phyloP scores from a whole-genome alignment of 2,888 invertebrate genomes.

The Drosophila rellima region DNA sequence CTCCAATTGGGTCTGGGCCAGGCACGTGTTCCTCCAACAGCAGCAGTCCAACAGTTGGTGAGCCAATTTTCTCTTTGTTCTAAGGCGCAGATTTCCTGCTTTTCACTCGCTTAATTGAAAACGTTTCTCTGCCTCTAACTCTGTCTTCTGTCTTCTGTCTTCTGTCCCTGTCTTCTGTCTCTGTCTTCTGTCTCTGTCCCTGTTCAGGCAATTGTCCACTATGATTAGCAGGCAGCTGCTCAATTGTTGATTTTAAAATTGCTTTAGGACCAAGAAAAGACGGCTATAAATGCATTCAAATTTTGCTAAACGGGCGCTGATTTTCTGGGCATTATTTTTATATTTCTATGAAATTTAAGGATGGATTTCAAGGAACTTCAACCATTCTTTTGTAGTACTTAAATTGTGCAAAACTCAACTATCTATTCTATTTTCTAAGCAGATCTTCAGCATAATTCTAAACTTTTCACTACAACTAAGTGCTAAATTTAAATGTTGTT shows the following conservation, averaged over 20 bases:
- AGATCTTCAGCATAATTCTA: background rate
- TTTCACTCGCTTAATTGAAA: constrained; percentile 68
- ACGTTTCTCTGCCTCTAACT: constrained; percentile 6
- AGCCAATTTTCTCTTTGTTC: constrained; percentile 59
- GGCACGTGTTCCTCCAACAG: constrained; percentile 24
- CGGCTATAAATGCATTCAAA: constrained; percentile 1
- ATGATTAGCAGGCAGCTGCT: constrained; percentile 48
- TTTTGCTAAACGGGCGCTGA: background rate
- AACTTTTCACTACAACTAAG: background rate
- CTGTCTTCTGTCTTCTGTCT: background rate
- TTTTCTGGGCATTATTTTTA: background rate
- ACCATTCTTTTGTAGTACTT: no score
- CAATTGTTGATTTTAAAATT: constrained; percentile 30
- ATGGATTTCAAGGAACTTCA: background rate
- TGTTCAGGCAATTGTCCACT: constrained; percentile 39
- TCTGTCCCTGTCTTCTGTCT: background rate
- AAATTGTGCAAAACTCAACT: background rate
- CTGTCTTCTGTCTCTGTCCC: background rate
- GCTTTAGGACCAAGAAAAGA: background rate
- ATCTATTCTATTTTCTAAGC: background rate
- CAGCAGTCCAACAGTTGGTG: constrained; percentile 5
- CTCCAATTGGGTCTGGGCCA: constrained; percentile 18
- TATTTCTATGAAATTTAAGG: background rate
- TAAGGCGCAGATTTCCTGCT: constrained; percentile 52
- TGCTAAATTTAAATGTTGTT: constrained; percentile 4